Percentiles rank a stretch among this genome's conserved stretches.
Conservation (phyloP, 1,140 invertebrate genomes). For the Kradibia gibbosae region DNA sequence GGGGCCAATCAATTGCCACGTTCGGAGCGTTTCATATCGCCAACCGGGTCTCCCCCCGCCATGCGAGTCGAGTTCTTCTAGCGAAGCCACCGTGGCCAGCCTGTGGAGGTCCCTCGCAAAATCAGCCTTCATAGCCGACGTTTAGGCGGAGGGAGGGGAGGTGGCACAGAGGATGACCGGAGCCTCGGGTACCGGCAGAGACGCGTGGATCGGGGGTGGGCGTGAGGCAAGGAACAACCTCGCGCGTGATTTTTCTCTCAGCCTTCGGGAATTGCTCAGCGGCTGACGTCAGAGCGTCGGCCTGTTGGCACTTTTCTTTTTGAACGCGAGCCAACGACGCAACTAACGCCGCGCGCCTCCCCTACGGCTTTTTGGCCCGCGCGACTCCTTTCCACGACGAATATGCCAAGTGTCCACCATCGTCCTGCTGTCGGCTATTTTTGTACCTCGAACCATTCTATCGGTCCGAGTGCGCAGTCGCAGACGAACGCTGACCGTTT, state of each 20-base stretch:
- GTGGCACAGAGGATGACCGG: no score
- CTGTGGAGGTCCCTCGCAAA: no score
- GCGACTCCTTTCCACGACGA: slow-evolving; percentile 50
- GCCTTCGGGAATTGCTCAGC: not conserved
- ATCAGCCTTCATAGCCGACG: no score
- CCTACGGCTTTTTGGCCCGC: slow-evolving; percentile 39
- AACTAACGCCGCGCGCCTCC: slow-evolving; percentile 21
- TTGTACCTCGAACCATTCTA: not conserved
- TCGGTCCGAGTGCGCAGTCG: not conserved
- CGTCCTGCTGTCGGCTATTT: slow-evolving; percentile 15
- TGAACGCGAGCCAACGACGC: slow-evolving; percentile 48
- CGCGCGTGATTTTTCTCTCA: not conserved
- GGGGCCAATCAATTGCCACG: not conserved
- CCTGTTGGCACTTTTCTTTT: slow-evolving; percentile 51
- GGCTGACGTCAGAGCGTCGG: slow-evolving; percentile 28
- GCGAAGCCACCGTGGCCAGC: no score
- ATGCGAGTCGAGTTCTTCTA: no score
- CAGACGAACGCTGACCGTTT: not conserved
- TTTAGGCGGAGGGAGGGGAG: no score
- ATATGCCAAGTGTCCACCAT: slow-evolving; percentile 27
- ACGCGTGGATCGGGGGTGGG: no score
- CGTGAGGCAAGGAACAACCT: not conserved
- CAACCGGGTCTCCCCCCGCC: not conserved
- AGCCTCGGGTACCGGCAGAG: no score
- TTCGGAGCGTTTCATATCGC: not conserved